Conservation (phyloP, 2,113 vertebrate genomes). For the Tragelaphus strepsiceros region DNA sequence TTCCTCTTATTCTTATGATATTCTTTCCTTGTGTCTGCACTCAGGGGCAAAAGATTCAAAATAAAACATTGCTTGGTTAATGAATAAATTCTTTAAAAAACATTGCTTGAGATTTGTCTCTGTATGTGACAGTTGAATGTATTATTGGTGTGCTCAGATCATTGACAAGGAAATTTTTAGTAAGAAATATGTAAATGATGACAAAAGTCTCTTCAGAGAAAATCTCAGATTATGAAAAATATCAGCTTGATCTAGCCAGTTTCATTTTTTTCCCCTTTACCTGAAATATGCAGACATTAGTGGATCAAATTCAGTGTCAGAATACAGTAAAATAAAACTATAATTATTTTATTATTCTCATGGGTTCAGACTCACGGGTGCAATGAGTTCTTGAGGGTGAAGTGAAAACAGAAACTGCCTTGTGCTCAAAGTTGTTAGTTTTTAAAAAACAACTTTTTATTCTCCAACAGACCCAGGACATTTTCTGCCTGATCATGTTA, state of each 20-base stretch:
- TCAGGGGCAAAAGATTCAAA: constrained; percentile 59
- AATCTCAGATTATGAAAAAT: constrained; percentile 66
- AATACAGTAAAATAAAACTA: constrained; percentile 76
- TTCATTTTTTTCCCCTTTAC: constrained; percentile 65
- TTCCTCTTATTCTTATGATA: constrained; percentile 62
- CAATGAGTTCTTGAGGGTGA: constrained; percentile 76
- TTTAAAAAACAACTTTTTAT: constrained; percentile 64
- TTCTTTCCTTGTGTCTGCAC: constrained; percentile 47
- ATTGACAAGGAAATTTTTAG: constrained; percentile 60
- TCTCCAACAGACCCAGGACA: constrained; percentile 66
- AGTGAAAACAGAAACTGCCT: constrained; percentile 80
- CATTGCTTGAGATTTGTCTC: background rate
- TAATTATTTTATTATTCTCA: constrained; percentile 81
- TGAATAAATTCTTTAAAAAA: background rate
- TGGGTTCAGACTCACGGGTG: constrained; percentile 71
- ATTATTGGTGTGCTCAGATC: constrained; percentile 43
- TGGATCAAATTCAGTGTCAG: constrained; percentile 76
- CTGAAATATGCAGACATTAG: constrained; percentile 65
- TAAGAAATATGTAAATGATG: constrained; percentile 64
- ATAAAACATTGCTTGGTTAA: constrained; percentile 46
- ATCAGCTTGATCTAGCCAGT: constrained; percentile 54
- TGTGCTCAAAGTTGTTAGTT: constrained; percentile 77
- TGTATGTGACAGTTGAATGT: background rate
- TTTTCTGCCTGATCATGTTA: constrained; percentile 73
- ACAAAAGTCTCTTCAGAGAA: constrained; percentile 63